Conservation (phyloP, 1,140 invertebrate genomes). For the Leptonema lineaticorne region DNA sequence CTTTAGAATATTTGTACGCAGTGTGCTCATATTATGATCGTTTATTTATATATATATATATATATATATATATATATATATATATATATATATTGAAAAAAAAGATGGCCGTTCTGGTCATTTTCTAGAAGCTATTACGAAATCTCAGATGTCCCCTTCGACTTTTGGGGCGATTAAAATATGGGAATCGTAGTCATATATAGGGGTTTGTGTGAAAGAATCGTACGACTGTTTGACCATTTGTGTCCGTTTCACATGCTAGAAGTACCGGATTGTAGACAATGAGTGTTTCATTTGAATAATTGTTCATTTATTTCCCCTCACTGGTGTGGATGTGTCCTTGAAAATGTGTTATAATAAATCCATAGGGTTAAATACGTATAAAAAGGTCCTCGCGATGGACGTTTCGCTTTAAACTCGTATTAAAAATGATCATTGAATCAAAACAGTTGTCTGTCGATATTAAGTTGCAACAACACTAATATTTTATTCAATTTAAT, state of each 20-base stretch:
- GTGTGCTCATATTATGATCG: neutral
- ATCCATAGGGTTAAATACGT: no score
- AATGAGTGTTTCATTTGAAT: conserved; percentile 40
- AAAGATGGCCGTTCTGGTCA: neutral
- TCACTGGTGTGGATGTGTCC: neutral
- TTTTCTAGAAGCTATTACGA: no score
- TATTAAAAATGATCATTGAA: no score
- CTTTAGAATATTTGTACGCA: neutral
- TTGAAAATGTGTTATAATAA: conserved; percentile 11
- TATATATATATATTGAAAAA: no score
- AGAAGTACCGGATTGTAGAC: conserved; percentile 39
- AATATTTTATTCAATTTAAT: no score
- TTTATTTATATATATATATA: no score
- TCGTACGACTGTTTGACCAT: neutral
- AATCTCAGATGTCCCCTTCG: conserved; percentile 8
- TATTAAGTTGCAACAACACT: no score
- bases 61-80: no score
- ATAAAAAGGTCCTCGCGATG: no score
- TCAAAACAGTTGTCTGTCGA: no score
- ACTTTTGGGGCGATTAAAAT: neutral
- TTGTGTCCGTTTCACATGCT: conserved; percentile 18
- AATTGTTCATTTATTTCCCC: conserved; percentile 39
- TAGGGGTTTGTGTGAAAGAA: conserved; percentile 12
- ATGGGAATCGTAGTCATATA: neutral
- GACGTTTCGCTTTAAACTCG: no score